These are phyloP conservation scores for Rutpela maculata DNA, from an alignment of 2,888 invertebrate species.

Conservation along the genomic window DNA sequence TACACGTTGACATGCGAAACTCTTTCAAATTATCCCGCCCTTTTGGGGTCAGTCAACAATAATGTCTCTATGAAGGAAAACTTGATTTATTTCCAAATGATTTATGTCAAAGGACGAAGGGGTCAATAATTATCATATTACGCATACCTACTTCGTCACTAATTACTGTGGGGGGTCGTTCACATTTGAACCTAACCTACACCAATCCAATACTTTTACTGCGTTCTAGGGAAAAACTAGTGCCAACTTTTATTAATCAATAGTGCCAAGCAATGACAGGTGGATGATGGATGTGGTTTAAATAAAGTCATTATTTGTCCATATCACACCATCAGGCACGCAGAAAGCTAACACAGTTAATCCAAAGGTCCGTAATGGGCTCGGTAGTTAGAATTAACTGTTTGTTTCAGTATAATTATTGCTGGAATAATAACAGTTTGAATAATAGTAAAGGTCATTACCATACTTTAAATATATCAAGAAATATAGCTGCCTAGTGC, in stretches of 20 bases:
- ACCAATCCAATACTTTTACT: not conserved
- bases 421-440: not conserved
- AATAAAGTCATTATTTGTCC: constrained; percentile 68
- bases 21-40: constrained; percentile 13
- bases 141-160: not conserved
- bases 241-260: constrained; percentile 47
- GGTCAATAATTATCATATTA: constrained; percentile 6
- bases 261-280: constrained; percentile 65
- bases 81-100: constrained; percentile 17
- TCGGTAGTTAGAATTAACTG: constrained; percentile 2
- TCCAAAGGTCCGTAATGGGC: constrained; percentile 10
- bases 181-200: constrained; percentile 6
- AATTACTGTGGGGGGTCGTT: constrained; percentile 1
- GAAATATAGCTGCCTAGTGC: not conserved
- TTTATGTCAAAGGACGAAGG: not conserved
- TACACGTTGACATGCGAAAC: constrained; percentile 27
- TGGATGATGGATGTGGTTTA: constrained; percentile 68
- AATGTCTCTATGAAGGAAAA: constrained; percentile 18
- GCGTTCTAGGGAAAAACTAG: constrained; percentile 18
- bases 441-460: constrained; percentile 16
- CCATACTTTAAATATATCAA: not conserved
- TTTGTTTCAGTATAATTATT: constrained; percentile 18
- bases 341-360: constrained; percentile 55
- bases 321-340: constrained; percentile 66
- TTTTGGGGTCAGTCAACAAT: constrained; percentile 7